Evolutionary conservation across 37 sponge, comb jelly and placozoan genomes (phyloP), one percentile per base, ranked within the genome.

Genomic region (Bolinopsis microptera): DNA sequence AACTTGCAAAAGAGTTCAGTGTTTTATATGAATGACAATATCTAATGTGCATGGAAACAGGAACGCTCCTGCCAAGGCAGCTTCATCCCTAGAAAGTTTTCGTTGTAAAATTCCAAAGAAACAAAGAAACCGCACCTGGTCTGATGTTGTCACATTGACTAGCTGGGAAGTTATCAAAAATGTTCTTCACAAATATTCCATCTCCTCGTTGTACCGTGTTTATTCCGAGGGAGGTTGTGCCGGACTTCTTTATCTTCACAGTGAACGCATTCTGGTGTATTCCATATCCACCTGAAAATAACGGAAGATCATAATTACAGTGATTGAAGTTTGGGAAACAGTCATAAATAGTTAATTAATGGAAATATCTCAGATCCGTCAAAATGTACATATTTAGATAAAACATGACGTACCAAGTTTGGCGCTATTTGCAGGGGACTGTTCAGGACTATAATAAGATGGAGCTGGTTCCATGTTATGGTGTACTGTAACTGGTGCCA

Each of bases 171-270:
- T 86, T 38, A 18, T 35, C 38, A 16, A 86, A 28, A 3, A 86
- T 13, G 28, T 86, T 86, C 90, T 86, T 86, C 30, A 86, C 61
- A 39, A 86, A 86, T 40, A 86, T 86, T 24, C 90, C 90, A 0
- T 35, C 34, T 3, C 90, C 90, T 41, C 36, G 38, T 48, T 86
- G 90, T 2, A 86, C 61, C 9, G 36, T 38, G 31, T 86, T 86
- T 2, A 86, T 86, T 0, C 90, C 90, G 26, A 86, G 90, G n/a
- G 90, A 86, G 41, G 90, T 86, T 8, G 41, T 41, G 1, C 41
- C 90, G 3, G 33, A 34, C 61, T 86, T 86, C 90, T 86, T 38
- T 24, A 86, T 41, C 0, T 26, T 22, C n/a, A 86, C 90, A 8
- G 90, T 86, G 28, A 86, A 86, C 38, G 90, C 41, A 23, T 86